Evolutionary conservation across 2,797 vertebrate genomes (phyloP), one percentile per base, ranked within the genome.

Genomic region (Sardinella longiceps): DNA sequence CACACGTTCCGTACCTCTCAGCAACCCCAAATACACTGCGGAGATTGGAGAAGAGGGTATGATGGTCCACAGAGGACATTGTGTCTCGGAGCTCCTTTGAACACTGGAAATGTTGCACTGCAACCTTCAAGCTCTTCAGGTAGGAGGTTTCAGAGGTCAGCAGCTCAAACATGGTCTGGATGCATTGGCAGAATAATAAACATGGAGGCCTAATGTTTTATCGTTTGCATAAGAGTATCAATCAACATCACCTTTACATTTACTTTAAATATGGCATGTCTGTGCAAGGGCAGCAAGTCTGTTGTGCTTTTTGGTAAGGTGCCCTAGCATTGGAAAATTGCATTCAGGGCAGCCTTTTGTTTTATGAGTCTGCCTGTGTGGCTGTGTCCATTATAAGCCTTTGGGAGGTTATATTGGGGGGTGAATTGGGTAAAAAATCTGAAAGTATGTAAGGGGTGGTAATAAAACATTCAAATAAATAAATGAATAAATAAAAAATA

Each of bases 121-220:
- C 92, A 14, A 97, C 91, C 0, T 87, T 87, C 18, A 97, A 92
- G 88, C 95, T 97, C 89, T 92, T 94, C 85, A 96, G 85, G 90
- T 96, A 97, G 0, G 95, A 96, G 0, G 94, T 95, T 84, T 97
- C 96, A 0, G 95, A 97, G 20, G 92, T 89, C 7, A 97, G 94
- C 88, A 96, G 86, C 92, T 97, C 96, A 89, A 97, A 97, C 87
- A 92, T 95, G 0, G 94, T 86, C 96, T 97, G 80, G 1, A 88
- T 20, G 74, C 28, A 20, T 30, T 58, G 7, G 81, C 18, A 83
- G 87, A 60, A 28, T 28, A 15, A 10, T 12, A 50, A 81, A 50
- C 23, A 80, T 15, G 11, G 39, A 80, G 9, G 56, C 56, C 23
- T 30, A 14, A 37, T 18, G n/a, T 66, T 7, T 66, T 5, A 39